These are phyloP conservation scores for Eidolon dupreanum DNA, from an alignment of 2,797 vertebrate species.

Conservation along the genomic window DNA sequence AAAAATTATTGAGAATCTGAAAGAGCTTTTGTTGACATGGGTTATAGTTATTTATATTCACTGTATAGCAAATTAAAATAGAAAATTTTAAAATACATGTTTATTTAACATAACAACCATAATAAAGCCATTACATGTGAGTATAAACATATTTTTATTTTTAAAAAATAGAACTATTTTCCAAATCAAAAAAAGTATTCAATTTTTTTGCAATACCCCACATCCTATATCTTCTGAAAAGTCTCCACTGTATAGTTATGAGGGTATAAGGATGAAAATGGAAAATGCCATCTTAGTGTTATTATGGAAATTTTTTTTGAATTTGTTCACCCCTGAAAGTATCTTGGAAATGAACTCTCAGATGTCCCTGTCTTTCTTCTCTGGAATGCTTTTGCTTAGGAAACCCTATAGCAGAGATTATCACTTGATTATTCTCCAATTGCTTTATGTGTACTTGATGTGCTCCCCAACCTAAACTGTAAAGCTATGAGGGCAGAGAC, in stretches of 20 bases:
- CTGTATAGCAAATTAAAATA: constrained; percentile 4
- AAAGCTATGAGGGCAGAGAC: background rate
- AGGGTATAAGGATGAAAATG: background rate
- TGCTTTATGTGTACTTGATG: background rate
- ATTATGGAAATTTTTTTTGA: background rate
- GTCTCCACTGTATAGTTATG: background rate
- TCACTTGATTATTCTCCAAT: background rate
- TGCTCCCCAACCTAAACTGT: background rate
- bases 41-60: background rate
- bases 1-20: background rate
- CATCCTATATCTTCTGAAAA: background rate
- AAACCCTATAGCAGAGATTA: background rate
- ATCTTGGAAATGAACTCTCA: background rate
- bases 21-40: background rate
- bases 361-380: background rate
- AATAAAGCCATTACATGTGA: background rate
- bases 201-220: constrained; percentile 51
- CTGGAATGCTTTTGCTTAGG: background rate
- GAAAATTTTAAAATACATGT: background rate
- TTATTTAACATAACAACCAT: background rate
- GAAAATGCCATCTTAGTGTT: background rate
- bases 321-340: background rate
- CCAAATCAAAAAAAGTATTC: constrained; percentile 10
- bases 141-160: background rate
- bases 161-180: background rate